These are phyloP conservation scores for Spatulosminthurus flaviceps DNA, from an alignment of 2,888 invertebrate species.

Conservation along the genomic window DNA sequence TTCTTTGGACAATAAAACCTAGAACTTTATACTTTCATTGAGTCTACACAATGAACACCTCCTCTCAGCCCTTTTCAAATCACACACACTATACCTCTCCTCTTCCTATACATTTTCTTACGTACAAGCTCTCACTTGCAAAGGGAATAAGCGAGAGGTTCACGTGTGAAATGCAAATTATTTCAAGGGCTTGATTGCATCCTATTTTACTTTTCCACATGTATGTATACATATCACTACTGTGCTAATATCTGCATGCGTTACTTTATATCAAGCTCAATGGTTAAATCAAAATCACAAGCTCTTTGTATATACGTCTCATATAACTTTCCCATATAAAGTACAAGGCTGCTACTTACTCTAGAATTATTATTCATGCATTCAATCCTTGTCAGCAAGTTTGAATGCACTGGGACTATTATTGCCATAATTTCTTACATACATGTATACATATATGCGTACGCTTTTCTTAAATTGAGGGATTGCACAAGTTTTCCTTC, in stretches of 20 bases:
- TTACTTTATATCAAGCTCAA: too few relatives aligned
- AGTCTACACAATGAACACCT: not conserved
- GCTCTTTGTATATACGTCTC: too few relatives aligned
- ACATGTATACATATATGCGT: too few relatives aligned
- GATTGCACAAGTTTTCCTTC: not conserved
- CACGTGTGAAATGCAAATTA: slow-evolving; percentile 36
- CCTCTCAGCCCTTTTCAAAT: slow-evolving; percentile 5
- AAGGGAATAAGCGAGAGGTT: not conserved
- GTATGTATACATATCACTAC: not conserved
- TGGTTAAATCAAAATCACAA: too few relatives aligned
- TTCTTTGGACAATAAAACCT: slow-evolving; percentile 34
- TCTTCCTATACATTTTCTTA: not conserved
- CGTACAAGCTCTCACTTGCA: not conserved
- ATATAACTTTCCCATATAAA: not conserved
- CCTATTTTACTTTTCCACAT: not conserved
- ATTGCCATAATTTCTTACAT: too few relatives aligned
- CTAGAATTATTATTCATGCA: not conserved
- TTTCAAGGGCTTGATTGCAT: slow-evolving; percentile 1
- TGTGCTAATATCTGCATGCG: too few relatives aligned
- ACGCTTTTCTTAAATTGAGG: too few relatives aligned
- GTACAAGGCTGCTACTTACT: too few relatives aligned
- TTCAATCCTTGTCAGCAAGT: slow-evolving; percentile 18
- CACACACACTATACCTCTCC: not conserved
- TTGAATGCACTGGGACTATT: too few relatives aligned
- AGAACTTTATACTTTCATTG: slow-evolving; percentile 33